A percentile compares a stretch with the other conserved stretches of the same genome.
These are phyloP conservation scores for Pipistrellus nathusii DNA, from an alignment of 2,797 vertebrate genomes.

Conservation along the genomic window DNA sequence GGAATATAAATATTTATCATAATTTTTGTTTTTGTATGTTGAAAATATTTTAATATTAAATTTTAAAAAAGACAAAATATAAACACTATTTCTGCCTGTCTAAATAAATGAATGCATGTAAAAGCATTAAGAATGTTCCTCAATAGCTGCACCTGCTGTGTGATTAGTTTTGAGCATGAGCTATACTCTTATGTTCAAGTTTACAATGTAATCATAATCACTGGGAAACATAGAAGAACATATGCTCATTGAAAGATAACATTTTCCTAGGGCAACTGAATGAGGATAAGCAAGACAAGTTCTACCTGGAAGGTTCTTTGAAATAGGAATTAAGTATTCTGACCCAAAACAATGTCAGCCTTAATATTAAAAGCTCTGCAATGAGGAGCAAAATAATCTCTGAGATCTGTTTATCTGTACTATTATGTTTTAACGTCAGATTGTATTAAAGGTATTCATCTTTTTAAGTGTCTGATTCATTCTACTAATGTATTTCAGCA, in stretches of 20 bases:
- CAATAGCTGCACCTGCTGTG: not conserved
- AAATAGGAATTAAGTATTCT: slow-evolving; percentile 59
- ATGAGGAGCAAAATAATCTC: slow-evolving; percentile 14
- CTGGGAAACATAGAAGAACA: slow-evolving; percentile 69
- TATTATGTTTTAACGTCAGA: not conserved
- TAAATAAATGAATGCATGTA: not conserved
- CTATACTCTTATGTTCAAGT: slow-evolving; percentile 20
- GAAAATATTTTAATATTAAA: slow-evolving; percentile 30
- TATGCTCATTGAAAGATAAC: slow-evolving; percentile 74
- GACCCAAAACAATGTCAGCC: not conserved
- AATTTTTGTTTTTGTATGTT: not conserved
- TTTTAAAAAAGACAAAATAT: not conserved
- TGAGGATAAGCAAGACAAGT: slow-evolving; percentile 73
- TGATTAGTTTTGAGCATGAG: not conserved
- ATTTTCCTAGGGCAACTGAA: slow-evolving; percentile 80
- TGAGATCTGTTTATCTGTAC: not conserved
- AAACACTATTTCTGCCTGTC: not conserved
- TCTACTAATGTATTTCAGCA: not conserved
- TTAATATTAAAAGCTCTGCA: not conserved
- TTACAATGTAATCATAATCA: slow-evolving; percentile 78
- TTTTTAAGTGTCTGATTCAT: slow-evolving; percentile 42
- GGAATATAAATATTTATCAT: not conserved
- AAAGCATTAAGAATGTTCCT: not conserved
- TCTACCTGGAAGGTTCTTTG: slow-evolving; percentile 65
- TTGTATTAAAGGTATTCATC: not conserved